A percentile compares a stretch with the other conserved stretches of the same genome.
phyloP scores from a whole-genome alignment of 2,888 invertebrate species.

The Dolomedes plantarius region DNA sequence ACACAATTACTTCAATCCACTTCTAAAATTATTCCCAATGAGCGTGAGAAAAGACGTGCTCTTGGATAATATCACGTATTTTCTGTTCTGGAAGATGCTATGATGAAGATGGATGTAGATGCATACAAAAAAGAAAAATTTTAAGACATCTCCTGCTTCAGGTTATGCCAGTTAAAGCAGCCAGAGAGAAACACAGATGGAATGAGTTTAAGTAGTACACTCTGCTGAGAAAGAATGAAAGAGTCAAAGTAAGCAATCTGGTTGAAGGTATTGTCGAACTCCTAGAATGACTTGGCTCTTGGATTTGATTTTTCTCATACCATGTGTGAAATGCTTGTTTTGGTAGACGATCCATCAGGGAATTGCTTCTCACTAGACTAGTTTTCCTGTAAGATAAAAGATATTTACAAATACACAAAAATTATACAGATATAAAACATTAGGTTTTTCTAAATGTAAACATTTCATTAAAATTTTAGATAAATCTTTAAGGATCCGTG shows the following conservation, averaged over 20 bases:
- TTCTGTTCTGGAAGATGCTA: background rate
- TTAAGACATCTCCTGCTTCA: background rate
- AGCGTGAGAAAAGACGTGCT: background rate
- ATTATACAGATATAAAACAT: too few species aligned
- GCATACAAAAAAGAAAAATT: background rate
- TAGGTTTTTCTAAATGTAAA: too few species aligned
- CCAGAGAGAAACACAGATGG: background rate
- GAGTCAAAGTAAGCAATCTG: background rate
- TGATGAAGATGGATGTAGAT: background rate
- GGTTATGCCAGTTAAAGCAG: constrained; percentile 8
- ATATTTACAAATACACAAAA: too few species aligned
- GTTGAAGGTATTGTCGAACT: background rate
- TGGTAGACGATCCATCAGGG: background rate
- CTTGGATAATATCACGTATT: background rate
- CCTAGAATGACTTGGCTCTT: constrained; percentile 2
- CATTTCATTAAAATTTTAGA: too few species aligned
- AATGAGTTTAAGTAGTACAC: background rate
- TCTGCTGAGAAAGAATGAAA: background rate
- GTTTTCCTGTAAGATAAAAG: constrained; percentile 20
- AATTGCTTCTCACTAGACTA: background rate
- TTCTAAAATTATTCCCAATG: too few species aligned
- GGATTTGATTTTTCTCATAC: constrained; percentile 35
- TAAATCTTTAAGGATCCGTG: too few species aligned
- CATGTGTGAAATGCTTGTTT: constrained; percentile 43
- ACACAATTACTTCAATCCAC: too few species aligned